phyloP scores from a whole-genome alignment of 2,797 vertebrate species.

The Darevskia mixta region DNA sequence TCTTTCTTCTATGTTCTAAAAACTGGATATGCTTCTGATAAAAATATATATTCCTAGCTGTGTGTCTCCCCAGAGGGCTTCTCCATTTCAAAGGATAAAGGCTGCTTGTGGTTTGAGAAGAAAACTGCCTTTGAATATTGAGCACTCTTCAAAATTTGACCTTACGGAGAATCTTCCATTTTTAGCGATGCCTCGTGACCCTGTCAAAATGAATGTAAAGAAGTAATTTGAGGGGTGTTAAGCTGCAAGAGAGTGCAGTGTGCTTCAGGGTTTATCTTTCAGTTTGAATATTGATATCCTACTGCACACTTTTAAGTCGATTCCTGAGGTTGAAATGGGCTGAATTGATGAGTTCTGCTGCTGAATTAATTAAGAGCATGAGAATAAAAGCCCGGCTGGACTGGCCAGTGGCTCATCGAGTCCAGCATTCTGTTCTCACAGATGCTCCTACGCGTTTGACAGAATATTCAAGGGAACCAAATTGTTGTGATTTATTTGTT shows the following conservation, averaged over 20 bases:
- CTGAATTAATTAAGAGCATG: background rate
- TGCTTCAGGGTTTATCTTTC: too few relatives aligned
- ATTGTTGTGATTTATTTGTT: too few relatives aligned
- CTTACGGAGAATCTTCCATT: background rate
- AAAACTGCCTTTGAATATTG: background rate
- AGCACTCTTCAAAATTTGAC: background rate
- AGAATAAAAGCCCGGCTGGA: background rate
- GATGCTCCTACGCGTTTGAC: background rate
- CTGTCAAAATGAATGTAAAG: background rate
- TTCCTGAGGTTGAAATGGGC: too few relatives aligned
- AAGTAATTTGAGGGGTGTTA: background rate
- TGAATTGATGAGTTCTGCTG: background rate
- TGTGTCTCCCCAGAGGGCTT: background rate
- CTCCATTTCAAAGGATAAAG: background rate
- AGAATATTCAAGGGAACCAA: background rate
- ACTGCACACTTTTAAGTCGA: too few relatives aligned
- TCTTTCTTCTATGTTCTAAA: background rate
- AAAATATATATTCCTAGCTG: slow-evolving; percentile 14
- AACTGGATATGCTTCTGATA: slow-evolving; percentile 40
- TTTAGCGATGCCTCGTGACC: background rate
- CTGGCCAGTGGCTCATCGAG: background rate
- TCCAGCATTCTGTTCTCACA: background rate
- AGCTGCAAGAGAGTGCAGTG: background rate
- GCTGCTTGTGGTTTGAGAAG: slow-evolving; percentile 3
- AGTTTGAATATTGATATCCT: background rate